These are phyloP conservation scores for Chionomys nivalis DNA, from an alignment of 2,113 vertebrate species.

Conservation along the genomic window DNA sequence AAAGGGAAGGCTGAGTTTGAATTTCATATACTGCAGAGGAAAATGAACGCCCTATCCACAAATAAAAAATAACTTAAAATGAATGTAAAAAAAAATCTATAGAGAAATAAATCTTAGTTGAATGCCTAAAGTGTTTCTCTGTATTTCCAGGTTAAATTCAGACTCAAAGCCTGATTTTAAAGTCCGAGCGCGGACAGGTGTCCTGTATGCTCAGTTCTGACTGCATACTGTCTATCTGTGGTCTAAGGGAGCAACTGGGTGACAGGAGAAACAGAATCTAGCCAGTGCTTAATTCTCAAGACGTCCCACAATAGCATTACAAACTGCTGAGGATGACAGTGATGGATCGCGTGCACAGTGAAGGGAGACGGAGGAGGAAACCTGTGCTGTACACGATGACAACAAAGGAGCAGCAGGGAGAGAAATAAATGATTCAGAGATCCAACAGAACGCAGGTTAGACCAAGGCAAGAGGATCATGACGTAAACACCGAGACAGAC, in stretches of 20 bases:
- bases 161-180: conserved; percentile 33
- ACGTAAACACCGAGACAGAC: background rate
- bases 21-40: background rate
- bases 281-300: background rate
- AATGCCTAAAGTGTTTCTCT: background rate
- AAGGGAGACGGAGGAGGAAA: conserved; percentile 45
- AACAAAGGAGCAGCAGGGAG: conserved; percentile 19
- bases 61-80: background rate
- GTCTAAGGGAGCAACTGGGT: background rate
- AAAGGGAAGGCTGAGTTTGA: background rate
- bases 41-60: accelerated
- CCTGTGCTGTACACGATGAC: background rate
- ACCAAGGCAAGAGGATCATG: background rate
- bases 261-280: background rate
- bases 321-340: background rate
- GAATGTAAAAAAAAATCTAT: background rate
- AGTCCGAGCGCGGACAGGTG: background rate
- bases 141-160: conserved; percentile 11
- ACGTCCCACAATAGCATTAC: background rate
- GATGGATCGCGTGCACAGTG: background rate
- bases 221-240: background rate
- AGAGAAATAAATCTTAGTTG: background rate
- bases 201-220: background rate
- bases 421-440: conserved; percentile 54
- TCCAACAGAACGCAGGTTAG: conserved; percentile 36